Percentiles rank a stretch among this genome's conserved stretches.
phyloP scores from a whole-genome alignment of 2,888 invertebrate species.

The Boloria selene region DNA sequence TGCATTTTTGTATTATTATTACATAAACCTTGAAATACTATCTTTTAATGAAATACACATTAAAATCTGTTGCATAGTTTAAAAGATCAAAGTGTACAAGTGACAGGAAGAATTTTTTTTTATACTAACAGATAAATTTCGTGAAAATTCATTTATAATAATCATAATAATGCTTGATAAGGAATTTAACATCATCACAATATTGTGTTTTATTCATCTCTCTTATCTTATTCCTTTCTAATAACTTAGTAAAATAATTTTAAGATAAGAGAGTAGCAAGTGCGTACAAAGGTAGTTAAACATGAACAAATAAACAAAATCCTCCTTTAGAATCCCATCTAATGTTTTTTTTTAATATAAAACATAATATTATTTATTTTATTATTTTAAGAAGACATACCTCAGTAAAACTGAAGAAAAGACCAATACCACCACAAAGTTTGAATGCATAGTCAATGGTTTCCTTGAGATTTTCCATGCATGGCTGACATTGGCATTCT shows the following conservation, averaged over 20 bases:
- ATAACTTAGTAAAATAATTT: constrained; percentile 4
- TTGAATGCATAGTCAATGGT: constrained; percentile 94
- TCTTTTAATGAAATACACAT: too few relatives aligned
- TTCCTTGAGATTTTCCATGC: constrained; percentile 87
- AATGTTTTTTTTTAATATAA: background rate
- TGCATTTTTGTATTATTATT: too few relatives aligned
- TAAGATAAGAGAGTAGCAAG: background rate
- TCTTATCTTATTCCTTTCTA: background rate
- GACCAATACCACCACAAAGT: constrained; percentile 94
- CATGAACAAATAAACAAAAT: background rate
- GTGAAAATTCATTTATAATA: too few relatives aligned
- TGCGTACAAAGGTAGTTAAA: background rate
- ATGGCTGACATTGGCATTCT: constrained; percentile 87
- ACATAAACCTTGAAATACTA: too few relatives aligned
- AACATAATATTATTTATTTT: background rate
- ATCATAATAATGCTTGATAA: background rate
- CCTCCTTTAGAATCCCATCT: too few relatives aligned
- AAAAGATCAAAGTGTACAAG: too few relatives aligned
- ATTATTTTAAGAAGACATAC: constrained; percentile 69
- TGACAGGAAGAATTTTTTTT: too few relatives aligned
- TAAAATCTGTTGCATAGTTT: too few relatives aligned
- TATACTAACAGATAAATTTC: too few relatives aligned
- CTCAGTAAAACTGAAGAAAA: constrained; percentile 99
- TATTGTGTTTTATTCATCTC: background rate
- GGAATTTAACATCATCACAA: background rate